A percentile compares a stretch with the other conserved stretches of the same genome.
Conservation (phyloP, 2,888 invertebrate genomes). For the Sinotaia quadrata region DNA sequence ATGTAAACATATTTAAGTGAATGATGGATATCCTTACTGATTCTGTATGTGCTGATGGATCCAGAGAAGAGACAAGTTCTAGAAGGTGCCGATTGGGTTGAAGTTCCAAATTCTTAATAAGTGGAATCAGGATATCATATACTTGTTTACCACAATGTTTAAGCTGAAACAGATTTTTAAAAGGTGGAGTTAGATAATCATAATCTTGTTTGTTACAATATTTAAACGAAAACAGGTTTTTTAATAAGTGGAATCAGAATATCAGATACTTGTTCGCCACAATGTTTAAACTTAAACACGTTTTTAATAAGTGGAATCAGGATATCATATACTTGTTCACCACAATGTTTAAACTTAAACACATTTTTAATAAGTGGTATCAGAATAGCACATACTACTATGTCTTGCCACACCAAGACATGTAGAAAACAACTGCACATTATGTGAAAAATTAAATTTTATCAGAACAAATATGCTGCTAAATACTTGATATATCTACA, state of each 20-base stretch:
- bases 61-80: conserved; percentile 86
- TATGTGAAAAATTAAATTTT: too few species aligned
- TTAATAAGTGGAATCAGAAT: conserved; percentile 90
- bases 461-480: too few species aligned
- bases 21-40: conserved; percentile 77
- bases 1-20: too few species aligned
- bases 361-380: conserved; percentile 87
- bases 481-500: too few species aligned
- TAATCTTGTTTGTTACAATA: too few species aligned
- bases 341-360: not conserved
- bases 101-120: conserved; percentile 91
- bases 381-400: conserved; percentile 85
- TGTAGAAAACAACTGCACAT: too few species aligned
- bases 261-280: conserved; percentile 93
- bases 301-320: conserved; percentile 32
- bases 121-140: conserved; percentile 89
- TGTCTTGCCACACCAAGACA: too few species aligned
- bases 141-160: conserved; percentile 96
- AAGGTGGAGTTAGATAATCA: conserved; percentile 29
- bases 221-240: conserved; percentile 72
- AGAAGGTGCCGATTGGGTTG: conserved; percentile 91
- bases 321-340: too few species aligned
- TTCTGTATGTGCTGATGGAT: conserved; percentile 93
- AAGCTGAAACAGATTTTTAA: too few species aligned
- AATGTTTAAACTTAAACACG: conserved; percentile 87